phyloP scores from a whole-genome alignment of 2,888 invertebrate species.

The Oligia strigilis region DNA sequence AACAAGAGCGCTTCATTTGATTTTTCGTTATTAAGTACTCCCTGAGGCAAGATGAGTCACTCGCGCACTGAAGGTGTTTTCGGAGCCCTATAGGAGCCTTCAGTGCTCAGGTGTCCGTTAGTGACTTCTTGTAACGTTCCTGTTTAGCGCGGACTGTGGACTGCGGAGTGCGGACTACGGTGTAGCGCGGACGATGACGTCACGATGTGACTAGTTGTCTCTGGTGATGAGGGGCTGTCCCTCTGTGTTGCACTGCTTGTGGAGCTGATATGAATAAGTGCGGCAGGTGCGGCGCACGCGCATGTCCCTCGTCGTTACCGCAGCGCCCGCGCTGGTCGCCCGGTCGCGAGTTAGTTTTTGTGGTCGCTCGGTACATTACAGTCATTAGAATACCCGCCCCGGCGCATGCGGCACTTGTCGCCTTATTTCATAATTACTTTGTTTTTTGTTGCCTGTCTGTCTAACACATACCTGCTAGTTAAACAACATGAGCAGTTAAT shows the following conservation, averaged over 20 bases:
- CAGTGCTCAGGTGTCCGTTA: background rate
- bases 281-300: conserved; percentile 38
- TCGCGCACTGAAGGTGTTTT: too few species aligned
- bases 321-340: background rate
- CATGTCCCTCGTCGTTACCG: conserved; percentile 9
- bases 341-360: conserved; percentile 38
- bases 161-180: background rate
- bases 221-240: background rate
- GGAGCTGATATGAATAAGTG: background rate
- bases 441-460: conserved; percentile 25
- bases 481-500: background rate
- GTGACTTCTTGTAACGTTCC: too few species aligned
- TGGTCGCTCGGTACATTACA: conserved; percentile 16
- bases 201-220: background rate
- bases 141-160: background rate
- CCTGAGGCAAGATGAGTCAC: too few species aligned
- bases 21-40: background rate
- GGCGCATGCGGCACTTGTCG: conserved; percentile 24
- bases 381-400: conserved; percentile 37
- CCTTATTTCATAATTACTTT: conserved; percentile 17
- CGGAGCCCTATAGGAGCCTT: background rate
- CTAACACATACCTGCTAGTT: background rate
- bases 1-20: background rate
- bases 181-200: background rate
- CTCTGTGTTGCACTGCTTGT: background rate